Conservation (phyloP, 2,797 vertebrate species). For the Pristis pectinata region DNA sequence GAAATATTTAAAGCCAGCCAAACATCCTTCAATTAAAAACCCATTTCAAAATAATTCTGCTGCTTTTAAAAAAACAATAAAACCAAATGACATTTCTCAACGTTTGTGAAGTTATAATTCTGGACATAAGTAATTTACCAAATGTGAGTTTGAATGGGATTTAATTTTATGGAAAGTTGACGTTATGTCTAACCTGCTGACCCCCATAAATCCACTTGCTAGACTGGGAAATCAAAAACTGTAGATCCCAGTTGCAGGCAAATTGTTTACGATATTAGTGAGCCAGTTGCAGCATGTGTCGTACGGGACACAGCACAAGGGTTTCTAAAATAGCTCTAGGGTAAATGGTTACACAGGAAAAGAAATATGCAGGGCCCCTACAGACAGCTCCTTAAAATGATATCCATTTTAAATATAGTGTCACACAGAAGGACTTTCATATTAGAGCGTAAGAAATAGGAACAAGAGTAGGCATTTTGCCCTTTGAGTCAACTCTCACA, state of each 20-base stretch:
- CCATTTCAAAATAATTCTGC: constrained; percentile 3
- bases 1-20: background rate
- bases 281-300: background rate
- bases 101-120: background rate
- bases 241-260: background rate
- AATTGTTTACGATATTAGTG: constrained; percentile 9
- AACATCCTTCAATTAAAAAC: background rate
- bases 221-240: constrained; percentile 32
- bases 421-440: background rate
- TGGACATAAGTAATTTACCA: constrained; percentile 12
- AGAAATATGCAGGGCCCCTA: background rate
- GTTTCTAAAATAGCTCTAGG: constrained; percentile 15
- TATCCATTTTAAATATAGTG: background rate
- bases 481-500: background rate
- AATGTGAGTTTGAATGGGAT: constrained; percentile 31
- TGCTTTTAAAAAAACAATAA: background rate
- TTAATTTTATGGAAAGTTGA: constrained; percentile 35
- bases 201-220: constrained; percentile 30
- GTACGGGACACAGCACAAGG: background rate
- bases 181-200: constrained; percentile 20
- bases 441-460: background rate
- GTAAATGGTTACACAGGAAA: background rate
- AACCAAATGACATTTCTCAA: background rate
- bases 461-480: background rate
- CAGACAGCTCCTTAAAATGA: background rate